phyloP scores from a whole-genome alignment of 2,888 invertebrate species.

The Ormia ochracea region DNA sequence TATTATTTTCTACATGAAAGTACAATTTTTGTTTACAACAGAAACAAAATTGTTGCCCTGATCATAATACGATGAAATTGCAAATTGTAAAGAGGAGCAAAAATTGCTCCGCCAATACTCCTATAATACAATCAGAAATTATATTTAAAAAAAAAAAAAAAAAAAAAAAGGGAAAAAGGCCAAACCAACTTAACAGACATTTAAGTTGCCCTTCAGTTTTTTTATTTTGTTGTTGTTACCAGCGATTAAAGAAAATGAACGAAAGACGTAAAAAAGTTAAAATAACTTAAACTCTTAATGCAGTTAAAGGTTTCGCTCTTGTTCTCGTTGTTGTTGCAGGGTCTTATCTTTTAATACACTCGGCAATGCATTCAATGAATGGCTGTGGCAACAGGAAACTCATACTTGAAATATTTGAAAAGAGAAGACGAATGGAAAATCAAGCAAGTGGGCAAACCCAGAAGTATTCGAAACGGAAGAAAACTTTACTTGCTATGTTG shows the following conservation, averaged over 20 bases:
- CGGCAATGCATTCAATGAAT: slow-evolving; percentile 50
- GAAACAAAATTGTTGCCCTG: slow-evolving; percentile 50
- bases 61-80: slow-evolving; percentile 54
- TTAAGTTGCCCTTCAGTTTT: slow-evolving; percentile 56
- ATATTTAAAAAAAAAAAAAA: slow-evolving; percentile 24
- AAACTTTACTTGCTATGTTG: background rate
- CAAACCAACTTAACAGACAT: slow-evolving; percentile 39
- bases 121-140: slow-evolving; percentile 44
- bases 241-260: slow-evolving; percentile 55
- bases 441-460: background rate
- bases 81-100: slow-evolving; percentile 27
- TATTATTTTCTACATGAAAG: slow-evolving; percentile 47
- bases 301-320: slow-evolving; percentile 54
- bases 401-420: slow-evolving; percentile 53
- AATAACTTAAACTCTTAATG: slow-evolving; percentile 62
- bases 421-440: background rate
- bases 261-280: slow-evolving; percentile 27
- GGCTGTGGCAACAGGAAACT: slow-evolving; percentile 51
- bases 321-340: slow-evolving; percentile 51
- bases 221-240: slow-evolving; percentile 10
- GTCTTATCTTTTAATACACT: slow-evolving; percentile 61
- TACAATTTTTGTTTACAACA: slow-evolving; percentile 52
- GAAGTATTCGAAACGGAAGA: background rate
- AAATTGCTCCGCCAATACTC: slow-evolving; percentile 49
- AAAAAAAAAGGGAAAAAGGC: too few relatives aligned